Conservation (phyloP, 2,888 invertebrate genomes). For the Clanis bilineata region DNA sequence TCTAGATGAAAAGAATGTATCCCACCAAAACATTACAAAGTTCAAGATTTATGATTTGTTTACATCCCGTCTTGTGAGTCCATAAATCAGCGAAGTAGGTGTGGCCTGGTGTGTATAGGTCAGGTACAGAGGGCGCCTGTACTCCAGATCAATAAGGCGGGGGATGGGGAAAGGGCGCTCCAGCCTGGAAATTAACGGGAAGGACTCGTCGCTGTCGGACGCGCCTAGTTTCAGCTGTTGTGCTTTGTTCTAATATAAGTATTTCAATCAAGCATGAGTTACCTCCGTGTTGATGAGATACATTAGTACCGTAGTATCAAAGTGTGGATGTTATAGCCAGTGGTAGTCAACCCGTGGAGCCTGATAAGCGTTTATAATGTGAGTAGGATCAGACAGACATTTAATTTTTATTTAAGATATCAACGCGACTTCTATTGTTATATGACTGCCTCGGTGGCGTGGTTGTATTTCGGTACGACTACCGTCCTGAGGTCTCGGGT, state of each 20-base stretch:
- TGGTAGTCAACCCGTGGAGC: not conserved
- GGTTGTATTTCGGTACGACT: no score
- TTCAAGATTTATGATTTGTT: not conserved
- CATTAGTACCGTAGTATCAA: not conserved
- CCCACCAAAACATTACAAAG: no score
- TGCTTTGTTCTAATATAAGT: not conserved
- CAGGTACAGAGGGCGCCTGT: not conserved
- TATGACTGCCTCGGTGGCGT: no score
- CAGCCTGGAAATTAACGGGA: not conserved
- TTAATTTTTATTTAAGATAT: no score
- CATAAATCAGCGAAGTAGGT: not conserved
- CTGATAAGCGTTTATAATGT: no score
- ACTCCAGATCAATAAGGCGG: not conserved
- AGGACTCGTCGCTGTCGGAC: not conserved
- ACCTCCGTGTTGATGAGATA: not conserved
- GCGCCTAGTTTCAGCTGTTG: not conserved
- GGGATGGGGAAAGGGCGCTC: not conserved
- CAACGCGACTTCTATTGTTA: no score
- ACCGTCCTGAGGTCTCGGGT: no score
- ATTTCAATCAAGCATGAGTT: not conserved
- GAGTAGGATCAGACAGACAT: no score
- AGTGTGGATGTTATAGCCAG: not conserved
- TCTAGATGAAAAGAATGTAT: no score
- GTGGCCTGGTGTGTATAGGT: not conserved
- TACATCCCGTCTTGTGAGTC: not conserved